Base-by-base conservation (phyloP, 2,797 vertebrate species). In the Bryconaethiops microstoma region DNA sequence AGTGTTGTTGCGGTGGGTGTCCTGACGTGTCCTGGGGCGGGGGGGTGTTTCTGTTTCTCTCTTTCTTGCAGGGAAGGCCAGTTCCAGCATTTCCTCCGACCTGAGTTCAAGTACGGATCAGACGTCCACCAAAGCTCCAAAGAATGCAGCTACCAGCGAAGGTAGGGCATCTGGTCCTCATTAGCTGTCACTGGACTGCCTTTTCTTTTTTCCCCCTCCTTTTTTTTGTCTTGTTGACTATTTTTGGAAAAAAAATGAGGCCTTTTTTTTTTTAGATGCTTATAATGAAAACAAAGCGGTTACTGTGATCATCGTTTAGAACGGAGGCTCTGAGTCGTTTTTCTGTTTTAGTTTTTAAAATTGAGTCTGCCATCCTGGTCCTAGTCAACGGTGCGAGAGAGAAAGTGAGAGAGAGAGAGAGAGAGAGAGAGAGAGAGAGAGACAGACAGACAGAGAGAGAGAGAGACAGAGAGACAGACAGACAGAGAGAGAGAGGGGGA, bases 81-180 rank as follows among this genome's bases (percentile, higher is more conserved):
- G 96, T 93, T 96, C 96, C 93, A 96, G 96, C 94, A 95, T 96
- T 93, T 96, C 96, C 95, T 96, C 96, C 90, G 96, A 96, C 92
- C 93, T 96, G 93, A 96, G 96, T 92, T 96, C 96, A 91, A 96
- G 95, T 90, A 96, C 96, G 16, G 96, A 96, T 94, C 95, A 96
- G 89, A 96, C 96, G 0, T 95, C 96, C 10, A 96, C 95, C 88
- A 96, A 95, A 95, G 94, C 94, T 87, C 94, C 93, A 84, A 96
- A 93, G 90, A 96, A 96, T 96, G 96, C 92, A 85, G 95, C 96
- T 89, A 96, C 95, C 91, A 96, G 95, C 54, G 96, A 96, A 96
- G 96, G 96, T 96, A 96, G 80, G 87, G 94, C 90, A 90, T 88
- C 90, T 93, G 91, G 86, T 91, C 76, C 85, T 90, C 82, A 87